Conservation (phyloP, 2,113 vertebrate genomes). For the Leptobrachium leishanense region DNA sequence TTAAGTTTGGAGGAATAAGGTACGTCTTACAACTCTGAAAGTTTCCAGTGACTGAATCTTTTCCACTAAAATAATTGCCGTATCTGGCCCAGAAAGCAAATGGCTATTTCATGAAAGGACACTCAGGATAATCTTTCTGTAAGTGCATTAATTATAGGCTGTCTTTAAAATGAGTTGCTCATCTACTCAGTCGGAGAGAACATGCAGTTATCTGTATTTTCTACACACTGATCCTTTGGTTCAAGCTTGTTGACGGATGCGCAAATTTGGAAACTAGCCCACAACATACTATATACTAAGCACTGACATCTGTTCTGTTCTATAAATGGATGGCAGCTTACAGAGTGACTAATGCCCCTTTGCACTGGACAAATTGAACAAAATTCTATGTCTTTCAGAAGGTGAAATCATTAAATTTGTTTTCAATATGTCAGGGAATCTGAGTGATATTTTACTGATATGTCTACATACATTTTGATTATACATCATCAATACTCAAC, state of each 20-base stretch:
- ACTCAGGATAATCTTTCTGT: background rate
- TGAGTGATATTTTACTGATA: too few species aligned
- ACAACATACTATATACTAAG: constrained; percentile 1
- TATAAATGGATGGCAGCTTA: background rate
- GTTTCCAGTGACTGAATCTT: too few species aligned
- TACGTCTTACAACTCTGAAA: too few species aligned
- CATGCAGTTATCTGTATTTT: constrained; percentile 7
- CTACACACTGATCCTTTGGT: constrained; percentile 5
- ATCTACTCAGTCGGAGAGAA: background rate
- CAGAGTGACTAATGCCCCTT: background rate
- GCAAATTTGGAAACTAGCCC: constrained; percentile 24
- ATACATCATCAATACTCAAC: too few species aligned
- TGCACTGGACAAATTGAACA: background rate
- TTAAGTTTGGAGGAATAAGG: too few species aligned
- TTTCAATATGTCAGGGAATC: too few species aligned
- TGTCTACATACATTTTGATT: too few species aligned
- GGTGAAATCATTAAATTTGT: too few species aligned
- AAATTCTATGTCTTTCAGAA: background rate
- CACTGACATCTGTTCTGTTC: constrained; percentile 14
- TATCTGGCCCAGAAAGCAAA: background rate
- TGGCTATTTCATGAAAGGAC: background rate
- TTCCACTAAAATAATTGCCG: too few species aligned
- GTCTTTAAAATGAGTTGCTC: constrained; percentile 7
- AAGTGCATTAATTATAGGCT: constrained; percentile 12
- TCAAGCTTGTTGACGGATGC: constrained; percentile 6